A percentile compares a stretch with the other conserved stretches of the same genome.
Evolutionary conservation across 2,797 vertebrate species (phyloP).

Genomic region (Chromobotia macracanthus): DNA sequence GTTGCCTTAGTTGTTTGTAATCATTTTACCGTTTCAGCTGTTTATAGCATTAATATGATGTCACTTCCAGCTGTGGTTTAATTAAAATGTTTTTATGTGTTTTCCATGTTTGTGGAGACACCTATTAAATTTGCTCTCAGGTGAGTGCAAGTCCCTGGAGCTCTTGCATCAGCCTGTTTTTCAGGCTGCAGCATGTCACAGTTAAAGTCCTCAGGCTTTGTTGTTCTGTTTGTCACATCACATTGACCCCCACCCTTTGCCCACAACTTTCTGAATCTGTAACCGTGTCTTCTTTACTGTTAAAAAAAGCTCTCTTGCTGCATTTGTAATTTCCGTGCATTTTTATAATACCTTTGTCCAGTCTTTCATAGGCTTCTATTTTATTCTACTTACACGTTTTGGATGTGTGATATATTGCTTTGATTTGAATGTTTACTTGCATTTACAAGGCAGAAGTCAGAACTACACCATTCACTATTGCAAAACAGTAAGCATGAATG

Average conservation of each 20-base stretch:
- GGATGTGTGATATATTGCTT: no score
- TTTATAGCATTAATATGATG: slow-evolving; percentile 50
- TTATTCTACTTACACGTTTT: no score
- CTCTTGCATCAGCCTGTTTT: slow-evolving; percentile 22
- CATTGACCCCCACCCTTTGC: neutral
- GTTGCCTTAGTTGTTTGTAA: slow-evolving; percentile 65
- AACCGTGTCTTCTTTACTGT: neutral
- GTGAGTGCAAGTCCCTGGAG: neutral
- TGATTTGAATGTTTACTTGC: no score
- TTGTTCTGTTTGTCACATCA: neutral
- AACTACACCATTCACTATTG: no score
- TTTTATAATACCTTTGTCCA: no score
- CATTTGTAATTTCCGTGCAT: no score
- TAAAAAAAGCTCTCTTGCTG: no score
- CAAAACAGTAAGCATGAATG: no score
- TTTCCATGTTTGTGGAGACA: slow-evolving; percentile 10
- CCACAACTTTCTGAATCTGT: neutral
- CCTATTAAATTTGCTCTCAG: slow-evolving; percentile 16
- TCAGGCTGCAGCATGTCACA: slow-evolving; percentile 30
- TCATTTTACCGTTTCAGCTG: slow-evolving; percentile 51
- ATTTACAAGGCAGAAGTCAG: no score
- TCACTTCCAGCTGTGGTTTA: slow-evolving; percentile 57
- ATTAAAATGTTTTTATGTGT: slow-evolving; percentile 59
- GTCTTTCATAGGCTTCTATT: no score
- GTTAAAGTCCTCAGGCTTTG: slow-evolving; percentile 39